phyloP scores from a whole-genome alignment of 2,113 vertebrate genomes.

The Anolis sagrei region DNA sequence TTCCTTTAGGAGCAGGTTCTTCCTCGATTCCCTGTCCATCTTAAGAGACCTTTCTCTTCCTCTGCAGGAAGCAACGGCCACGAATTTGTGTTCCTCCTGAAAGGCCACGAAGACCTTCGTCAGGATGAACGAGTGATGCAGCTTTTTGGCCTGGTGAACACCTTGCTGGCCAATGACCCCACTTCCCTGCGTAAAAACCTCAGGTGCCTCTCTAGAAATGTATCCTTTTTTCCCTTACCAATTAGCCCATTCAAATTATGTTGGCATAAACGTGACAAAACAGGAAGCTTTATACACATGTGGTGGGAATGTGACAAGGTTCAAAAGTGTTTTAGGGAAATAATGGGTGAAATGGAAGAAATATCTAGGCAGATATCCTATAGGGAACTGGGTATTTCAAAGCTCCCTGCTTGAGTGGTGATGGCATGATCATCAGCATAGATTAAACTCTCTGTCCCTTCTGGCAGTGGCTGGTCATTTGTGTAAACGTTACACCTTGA shows the following conservation, averaged over 20 bases:
- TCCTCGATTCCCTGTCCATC: background rate
- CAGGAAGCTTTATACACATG: no score
- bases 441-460: no score
- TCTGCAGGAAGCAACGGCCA: conserved; percentile 95
- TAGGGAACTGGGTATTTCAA: no score
- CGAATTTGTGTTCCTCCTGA: conserved; percentile 98
- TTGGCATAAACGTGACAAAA: background rate
- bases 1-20: background rate
- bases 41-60: background rate
- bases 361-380: no score
- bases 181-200: conserved; percentile 99
- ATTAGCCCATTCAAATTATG: no score
- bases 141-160: conserved; percentile 97
- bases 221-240: background rate
- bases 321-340: no score
- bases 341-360: no score
- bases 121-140: conserved; percentile 99
- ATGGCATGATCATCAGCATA: no score
- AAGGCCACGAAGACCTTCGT: conserved; percentile 96
- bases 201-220: conserved; percentile 74
- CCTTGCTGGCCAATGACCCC: conserved; percentile 94
- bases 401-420: no score
- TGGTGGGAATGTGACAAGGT: no score
- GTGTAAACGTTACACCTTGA: no score
- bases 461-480: no score